Base-by-base conservation (phyloP, 2,888 invertebrate genomes). In the Arctia plantaginis region DNA sequence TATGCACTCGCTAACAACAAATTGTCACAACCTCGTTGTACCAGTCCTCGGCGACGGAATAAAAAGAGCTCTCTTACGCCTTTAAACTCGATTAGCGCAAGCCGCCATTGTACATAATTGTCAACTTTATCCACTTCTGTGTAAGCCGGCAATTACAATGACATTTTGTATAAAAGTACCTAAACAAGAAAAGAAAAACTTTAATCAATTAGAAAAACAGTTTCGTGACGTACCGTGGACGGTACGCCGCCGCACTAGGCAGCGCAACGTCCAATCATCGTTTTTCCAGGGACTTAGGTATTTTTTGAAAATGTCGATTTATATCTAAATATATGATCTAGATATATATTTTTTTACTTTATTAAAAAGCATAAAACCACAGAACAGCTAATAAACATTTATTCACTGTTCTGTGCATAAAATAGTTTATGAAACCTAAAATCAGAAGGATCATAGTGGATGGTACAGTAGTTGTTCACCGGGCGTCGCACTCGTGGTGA, bases 1-100 rank as follows among this genome's bases (percentile, higher is more conserved):
- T 71, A 71, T 41, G 65, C 44, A 59, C 68, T 72, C 68, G 39
- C 65, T 55, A 72, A 35, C 72, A 65, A 66, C 59, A 72, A 68
- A 66, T 68, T n/a, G 20, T 23, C 47, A 27, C 73, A 70, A 51
- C 51, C 41, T 33, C 62, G 67, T 64, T 65, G 44, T 67, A 67
- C 70, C 67, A 72, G 68, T 68, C 27, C 7, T 59, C 39, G 44
- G 64, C 59, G 39, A 75, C 67, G 62, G 33, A 64, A 70, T 59
- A 77, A 69, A 74, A 75, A 72, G 30, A 51, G 39, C 23, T 47
- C 69, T 23, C 55, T 23, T 13, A 68, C 44, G 41, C 35, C 51
- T 33, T 47, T 33, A 27, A 77, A 72, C 72, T 72, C 51, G 35
- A 71, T 74, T 77, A 35, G 20, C 39, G 12, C 27, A 33, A 55